Base-by-base conservation (phyloP, 1,140 invertebrate species). In the Pachypsylla venusta region DNA sequence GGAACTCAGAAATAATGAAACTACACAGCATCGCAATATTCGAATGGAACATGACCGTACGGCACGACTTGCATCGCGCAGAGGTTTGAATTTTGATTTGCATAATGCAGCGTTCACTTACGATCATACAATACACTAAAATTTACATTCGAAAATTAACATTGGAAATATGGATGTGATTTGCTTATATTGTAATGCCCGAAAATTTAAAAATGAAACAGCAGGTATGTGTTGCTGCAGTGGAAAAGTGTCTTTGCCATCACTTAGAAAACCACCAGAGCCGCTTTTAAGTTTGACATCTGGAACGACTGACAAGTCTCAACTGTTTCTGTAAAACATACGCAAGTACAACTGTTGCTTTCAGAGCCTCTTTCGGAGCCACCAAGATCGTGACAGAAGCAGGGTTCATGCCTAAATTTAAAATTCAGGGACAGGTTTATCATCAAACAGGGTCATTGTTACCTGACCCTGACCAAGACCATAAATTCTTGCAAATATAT, bases 401-500 rank as follows among this genome's bases (percentile, higher is more conserved):
- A 3, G 27, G 58, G 20, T 71, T 66, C 56, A 68, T 69, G 65
- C 67, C 68, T 13, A 71, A 68, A 39, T 73, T 70, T 64, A 71
- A 71, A 55, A 40, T 71, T 2, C 71, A 74, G 67, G 73, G 75
- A 2, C 73, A 75, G 58, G 65, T 75, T 39, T 70, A 71, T 57
- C 70, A 72, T 54, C 58, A 57, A 63, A 67, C 69, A 42, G 71
- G 67, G 13, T 68, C 68, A 64, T 40, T 74, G 54, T 53, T 69
- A 27, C 70, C 70, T 56, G 1, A 13, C 48, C 53, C 28, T 20
- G 14, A 24, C 48, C 39, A 16, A 39, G 22, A 16, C 25, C 42
- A 1, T 24, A n/a, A 16, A 57, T 54, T 56, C 16, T 25, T 60
- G 1, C 59, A 60, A 54, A 56, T 60, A 13, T 60, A 60, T 28